These are phyloP conservation scores for Xestia c-nigrum DNA, from an alignment of 2,888 invertebrate species.

Conservation along the genomic window DNA sequence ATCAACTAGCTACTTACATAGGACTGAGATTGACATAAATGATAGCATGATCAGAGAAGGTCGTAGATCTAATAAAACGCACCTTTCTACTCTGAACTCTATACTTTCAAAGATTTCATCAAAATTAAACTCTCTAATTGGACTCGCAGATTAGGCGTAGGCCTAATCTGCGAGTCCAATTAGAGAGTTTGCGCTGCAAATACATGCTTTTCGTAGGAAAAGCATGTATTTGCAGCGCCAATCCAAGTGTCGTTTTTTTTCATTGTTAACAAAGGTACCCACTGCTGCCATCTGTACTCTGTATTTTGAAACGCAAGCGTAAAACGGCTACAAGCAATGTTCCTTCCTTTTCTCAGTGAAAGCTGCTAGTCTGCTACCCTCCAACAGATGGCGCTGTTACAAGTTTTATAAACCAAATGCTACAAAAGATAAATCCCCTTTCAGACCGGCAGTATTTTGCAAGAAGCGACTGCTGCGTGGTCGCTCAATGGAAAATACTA, in stretches of 20 bases:
- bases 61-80: background rate
- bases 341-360: background rate
- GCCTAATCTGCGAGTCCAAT: too few species aligned
- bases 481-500: constrained; percentile 7
- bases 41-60: background rate
- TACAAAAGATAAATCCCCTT: too few species aligned
- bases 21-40: background rate
- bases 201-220: too few species aligned
- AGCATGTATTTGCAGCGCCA: background rate
- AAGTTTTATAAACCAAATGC: background rate
- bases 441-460: background rate
- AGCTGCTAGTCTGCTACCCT: constrained; percentile 29
- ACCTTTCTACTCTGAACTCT: background rate
- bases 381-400: constrained; percentile 65
- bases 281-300: constrained; percentile 22
- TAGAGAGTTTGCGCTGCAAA: too few species aligned
- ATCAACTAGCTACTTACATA: background rate
- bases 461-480: background rate
- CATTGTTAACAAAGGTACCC: background rate
- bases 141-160: background rate
- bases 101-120: background rate
- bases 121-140: background rate
- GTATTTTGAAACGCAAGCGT: background rate
- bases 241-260: background rate
- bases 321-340: background rate